phyloP scores from a whole-genome alignment of 1,140 invertebrate species.

The Drosophila sp. region DNA sequence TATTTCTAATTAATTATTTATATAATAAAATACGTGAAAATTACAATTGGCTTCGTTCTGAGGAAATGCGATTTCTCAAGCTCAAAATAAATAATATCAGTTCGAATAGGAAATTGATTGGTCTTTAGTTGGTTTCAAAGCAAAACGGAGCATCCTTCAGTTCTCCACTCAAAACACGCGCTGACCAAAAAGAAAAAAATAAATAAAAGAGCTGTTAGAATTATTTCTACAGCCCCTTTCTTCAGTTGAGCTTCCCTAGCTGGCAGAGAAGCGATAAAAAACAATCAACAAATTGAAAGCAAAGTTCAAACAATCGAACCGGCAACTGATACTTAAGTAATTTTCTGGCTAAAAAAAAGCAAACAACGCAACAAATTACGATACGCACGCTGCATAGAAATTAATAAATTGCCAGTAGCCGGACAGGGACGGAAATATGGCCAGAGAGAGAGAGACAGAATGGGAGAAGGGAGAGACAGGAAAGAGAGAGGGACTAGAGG shows the following conservation, averaged over 20 bases:
- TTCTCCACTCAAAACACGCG: background rate
- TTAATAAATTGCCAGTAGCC: constrained; percentile 72
- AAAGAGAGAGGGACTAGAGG: constrained; percentile 4
- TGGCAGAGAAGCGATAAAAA: constrained; percentile 44
- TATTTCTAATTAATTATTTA: constrained; percentile 14
- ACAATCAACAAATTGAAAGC: constrained; percentile 79
- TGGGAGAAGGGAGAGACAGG: background rate
- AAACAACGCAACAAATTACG: constrained; percentile 68
- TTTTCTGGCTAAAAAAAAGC: constrained; percentile 48
- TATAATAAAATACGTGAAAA: background rate
- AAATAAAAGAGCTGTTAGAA: background rate
- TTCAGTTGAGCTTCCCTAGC: background rate
- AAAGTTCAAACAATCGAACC: constrained; percentile 73
- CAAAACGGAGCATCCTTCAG: background rate
- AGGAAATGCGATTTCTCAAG: background rate
- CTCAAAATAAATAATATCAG: background rate
- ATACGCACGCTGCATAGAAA: constrained; percentile 76
- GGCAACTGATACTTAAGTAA: constrained; percentile 59
- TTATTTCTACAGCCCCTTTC: too few relatives aligned
- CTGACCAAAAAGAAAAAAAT: background rate
- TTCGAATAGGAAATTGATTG: background rate
- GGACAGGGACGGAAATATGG: constrained; percentile 1
- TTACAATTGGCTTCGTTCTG: background rate
- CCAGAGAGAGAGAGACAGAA: background rate
- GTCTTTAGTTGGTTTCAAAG: constrained; percentile 1